Base-by-base conservation (phyloP, 2,113 vertebrate species). In the Castor canadensis region DNA sequence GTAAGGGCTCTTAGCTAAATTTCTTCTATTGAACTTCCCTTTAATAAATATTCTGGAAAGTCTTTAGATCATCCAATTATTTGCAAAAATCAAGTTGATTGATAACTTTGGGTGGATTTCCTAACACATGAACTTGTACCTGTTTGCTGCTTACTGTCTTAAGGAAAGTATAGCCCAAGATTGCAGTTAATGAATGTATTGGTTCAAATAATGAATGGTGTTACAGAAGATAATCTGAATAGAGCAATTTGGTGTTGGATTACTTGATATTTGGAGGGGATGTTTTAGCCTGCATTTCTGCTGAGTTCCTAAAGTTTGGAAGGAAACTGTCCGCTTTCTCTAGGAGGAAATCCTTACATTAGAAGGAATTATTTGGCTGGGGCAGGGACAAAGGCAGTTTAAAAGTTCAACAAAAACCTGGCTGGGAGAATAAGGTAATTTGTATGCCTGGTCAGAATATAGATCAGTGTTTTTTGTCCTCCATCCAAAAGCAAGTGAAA, bases 221-320 rank as follows among this genome's bases (percentile, higher is more conserved):
- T 35, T 49, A n/a, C 28, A 52, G 12, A 43, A 3, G 12, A 38
- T 9, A 40, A 72, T 32, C 47, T 77, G 32, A 24, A 24, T 5
- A 10, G 20, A 3, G 7, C 26, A 54, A 12, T 45, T 77, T 43
- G 43, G 10, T 88, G 66, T 81, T 56, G 13, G 43, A 35, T 32
- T 89, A 94, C 67, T 30, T 69, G 43, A n/a, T 67, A 69, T 86
- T 76, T 49, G 32, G 43, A 75, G 60, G 24, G n/a, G 17, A 20
- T 83, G 19, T 85, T 94, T 86, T 77, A 87, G 28, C 43, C 52
- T 56, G 49, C 66, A 49, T 69, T 86, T 76, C 87, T 94, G 40
- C 30, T 60, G 10, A 85, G 28, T 72, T 85, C 22, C 38, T 93
- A 30, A 20, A 17, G n/a, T 64, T 80, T 87, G 40, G 4, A 90